Conservation (phyloP, 53 echinoderm and acorn worm species). For the Actinopyga echinites region DNA sequence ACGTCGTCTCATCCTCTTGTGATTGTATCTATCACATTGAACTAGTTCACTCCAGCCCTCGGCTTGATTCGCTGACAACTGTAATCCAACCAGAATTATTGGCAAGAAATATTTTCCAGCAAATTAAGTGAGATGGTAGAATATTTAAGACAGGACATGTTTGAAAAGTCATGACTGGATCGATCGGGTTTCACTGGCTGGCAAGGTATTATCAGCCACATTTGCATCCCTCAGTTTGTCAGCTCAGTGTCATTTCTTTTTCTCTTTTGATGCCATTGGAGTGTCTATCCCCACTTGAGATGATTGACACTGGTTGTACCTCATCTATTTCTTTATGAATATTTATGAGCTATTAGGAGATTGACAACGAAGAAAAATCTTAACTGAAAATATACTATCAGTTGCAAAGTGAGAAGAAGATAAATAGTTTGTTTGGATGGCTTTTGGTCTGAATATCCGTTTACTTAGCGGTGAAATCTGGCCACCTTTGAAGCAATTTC, state of each 20-base stretch:
- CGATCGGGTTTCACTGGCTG: conserved; percentile 36
- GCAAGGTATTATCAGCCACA: conserved; percentile 22
- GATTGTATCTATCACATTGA: conserved; percentile 49
- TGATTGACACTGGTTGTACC: conserved; percentile 33
- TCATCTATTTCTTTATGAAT: conserved; percentile 35
- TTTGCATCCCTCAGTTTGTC: conserved; percentile 40
- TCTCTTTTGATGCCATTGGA: conserved; percentile 1
- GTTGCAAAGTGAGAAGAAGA: conserved; percentile 21
- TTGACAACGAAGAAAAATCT: conserved; percentile 37
- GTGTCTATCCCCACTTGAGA: conserved; percentile 20
- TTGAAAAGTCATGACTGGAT: conserved; percentile 42
- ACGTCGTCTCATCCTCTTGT: conserved; percentile 31
- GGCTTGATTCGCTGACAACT: conserved; percentile 41
- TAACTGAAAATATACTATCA: conserved; percentile 18
- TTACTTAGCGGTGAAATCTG: too few relatives aligned
- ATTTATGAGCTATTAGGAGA: conserved; percentile 47
- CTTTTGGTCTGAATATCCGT: conserved; percentile 12
- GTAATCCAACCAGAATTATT: conserved; percentile 46
- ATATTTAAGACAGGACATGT: conserved; percentile 39
- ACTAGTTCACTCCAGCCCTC: conserved; percentile 45
- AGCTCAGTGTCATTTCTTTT: conserved; percentile 31
- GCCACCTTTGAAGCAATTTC: too few relatives aligned
- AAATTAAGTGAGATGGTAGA: conserved; percentile 44
- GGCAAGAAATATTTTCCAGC: conserved; percentile 42
- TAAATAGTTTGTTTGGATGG: conserved; percentile 31